Base-by-base conservation (phyloP, 1,140 invertebrate species). In the Drosophila rhopaloa region DNA sequence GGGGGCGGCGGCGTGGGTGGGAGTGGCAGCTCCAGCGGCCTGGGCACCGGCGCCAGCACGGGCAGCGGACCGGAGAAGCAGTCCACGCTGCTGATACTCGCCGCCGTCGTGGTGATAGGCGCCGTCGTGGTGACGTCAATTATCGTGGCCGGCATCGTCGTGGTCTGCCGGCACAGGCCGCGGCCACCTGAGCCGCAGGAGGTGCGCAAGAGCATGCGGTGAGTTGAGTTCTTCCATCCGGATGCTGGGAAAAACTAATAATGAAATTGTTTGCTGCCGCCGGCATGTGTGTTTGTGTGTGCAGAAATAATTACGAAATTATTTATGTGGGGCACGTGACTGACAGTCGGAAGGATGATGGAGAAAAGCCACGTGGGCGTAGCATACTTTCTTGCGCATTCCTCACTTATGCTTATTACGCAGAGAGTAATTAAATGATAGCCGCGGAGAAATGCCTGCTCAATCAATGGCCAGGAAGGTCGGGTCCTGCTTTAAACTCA, bases 151-250 rank as follows among this genome's bases (percentile, higher is more conserved):
- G 91, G 91, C 59, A 91, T 92, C 57, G 91, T 92, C 27, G 91
- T 92, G 70, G 91, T 92, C 61, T 92, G 92, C 56, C 82, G 86
- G 63, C 91, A 92, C 82, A 72, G 91, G 59, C 92, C 92, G 70
- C 81, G 91, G 51, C 91, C 92, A 92, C 91, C 92, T 88, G 91
- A 92, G 79, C 91, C 92, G 40, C 91, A 92, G 82, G 91, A 92
- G 72, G 90, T 92, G 51, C 88, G 91, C 72, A 92, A 92, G 65
- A 91, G 84, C 76, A 92, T 92, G 92, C 75, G 91, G 92, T 92
- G 84, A 91, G 81, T 84, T 24, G 19, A 24, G 24, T 11, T 40
- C 8, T 16, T 24, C 19, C 7, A 8, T 58, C 10, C 38, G 19
- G 38, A 14, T 19, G 46, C 43, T 63, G 56, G 63, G 47, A 61